phyloP scores from a whole-genome alignment of 2,797 vertebrate genomes.

The Oreortyx pictus region DNA sequence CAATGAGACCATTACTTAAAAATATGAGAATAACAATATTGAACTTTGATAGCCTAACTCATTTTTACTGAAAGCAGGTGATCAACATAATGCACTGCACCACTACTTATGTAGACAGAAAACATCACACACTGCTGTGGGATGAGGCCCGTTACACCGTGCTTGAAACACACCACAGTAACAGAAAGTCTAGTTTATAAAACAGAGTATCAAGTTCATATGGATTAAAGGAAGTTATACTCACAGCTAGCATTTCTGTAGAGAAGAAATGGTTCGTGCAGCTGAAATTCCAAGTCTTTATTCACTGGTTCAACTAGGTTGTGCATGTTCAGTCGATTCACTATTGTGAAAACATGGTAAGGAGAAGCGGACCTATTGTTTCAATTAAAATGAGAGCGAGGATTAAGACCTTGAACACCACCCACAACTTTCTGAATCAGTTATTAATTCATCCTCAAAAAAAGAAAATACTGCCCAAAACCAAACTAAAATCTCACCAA shows the following conservation, averaged over 20 bases:
- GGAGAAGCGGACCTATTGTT: conserved; percentile 91
- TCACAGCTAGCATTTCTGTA: conserved; percentile 96
- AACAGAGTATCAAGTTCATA: neutral
- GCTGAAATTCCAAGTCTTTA: conserved; percentile 97
- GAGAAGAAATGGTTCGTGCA: conserved; percentile 97
- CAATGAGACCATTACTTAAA: neutral
- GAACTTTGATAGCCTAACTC: neutral
- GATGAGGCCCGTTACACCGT: neutral
- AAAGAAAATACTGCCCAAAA: neutral
- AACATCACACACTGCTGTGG: neutral
- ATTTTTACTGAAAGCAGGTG: neutral
- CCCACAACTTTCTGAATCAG: neutral
- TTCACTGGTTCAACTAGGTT: conserved; percentile 98
- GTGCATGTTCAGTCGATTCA: conserved; percentile 94
- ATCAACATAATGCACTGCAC: neutral
- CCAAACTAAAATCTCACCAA: neutral
- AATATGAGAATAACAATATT: neutral
- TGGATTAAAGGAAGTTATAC: conserved; percentile 67
- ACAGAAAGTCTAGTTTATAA: neutral
- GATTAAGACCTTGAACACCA: neutral
- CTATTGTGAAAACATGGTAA: conserved; percentile 96
- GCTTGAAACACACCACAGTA: neutral
- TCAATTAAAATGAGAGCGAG: conserved; percentile 44
- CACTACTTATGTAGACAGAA: neutral
- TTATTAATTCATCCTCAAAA: neutral